Evolutionary conservation across 2,888 invertebrate species (phyloP).

Genomic region (Limenitis camilla): DNA sequence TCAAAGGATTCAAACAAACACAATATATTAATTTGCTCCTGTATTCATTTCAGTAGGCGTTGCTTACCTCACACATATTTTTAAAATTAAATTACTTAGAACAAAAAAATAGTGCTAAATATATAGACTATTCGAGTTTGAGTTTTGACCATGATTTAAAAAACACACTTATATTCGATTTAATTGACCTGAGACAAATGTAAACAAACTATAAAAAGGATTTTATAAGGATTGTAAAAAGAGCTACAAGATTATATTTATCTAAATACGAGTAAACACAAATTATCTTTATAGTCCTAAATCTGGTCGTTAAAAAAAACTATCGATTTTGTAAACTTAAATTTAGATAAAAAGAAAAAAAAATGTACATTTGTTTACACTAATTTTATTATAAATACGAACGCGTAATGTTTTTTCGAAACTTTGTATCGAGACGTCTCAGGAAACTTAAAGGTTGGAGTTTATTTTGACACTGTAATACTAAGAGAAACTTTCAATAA

Average conservation of each 20-base stretch:
- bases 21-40: slow-evolving; percentile 18
- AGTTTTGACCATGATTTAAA: slow-evolving; percentile 32
- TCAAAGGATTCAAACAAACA: not conserved
- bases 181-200: not conserved
- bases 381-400: too few species aligned
- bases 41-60: slow-evolving; percentile 35
- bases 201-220: not conserved
- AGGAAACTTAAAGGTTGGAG: too few species aligned
- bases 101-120: slow-evolving; percentile 40
- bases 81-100: slow-evolving; percentile 30
- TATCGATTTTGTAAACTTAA: too few species aligned
- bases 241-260: not conserved
- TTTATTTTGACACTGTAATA: too few species aligned
- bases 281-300: too few species aligned
- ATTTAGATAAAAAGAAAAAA: too few species aligned
- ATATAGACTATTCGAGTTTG: slow-evolving; percentile 56
- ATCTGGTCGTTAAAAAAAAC: too few species aligned
- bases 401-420: too few species aligned
- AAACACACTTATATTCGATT: not conserved
- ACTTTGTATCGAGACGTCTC: too few species aligned
- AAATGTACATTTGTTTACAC: too few species aligned
- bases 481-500: too few species aligned
- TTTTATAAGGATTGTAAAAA: not conserved
- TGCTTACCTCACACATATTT: slow-evolving; percentile 37
- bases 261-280: too few species aligned